Base-by-base conservation (phyloP, 2,888 invertebrate genomes). In the Synergus gifuensis region DNA sequence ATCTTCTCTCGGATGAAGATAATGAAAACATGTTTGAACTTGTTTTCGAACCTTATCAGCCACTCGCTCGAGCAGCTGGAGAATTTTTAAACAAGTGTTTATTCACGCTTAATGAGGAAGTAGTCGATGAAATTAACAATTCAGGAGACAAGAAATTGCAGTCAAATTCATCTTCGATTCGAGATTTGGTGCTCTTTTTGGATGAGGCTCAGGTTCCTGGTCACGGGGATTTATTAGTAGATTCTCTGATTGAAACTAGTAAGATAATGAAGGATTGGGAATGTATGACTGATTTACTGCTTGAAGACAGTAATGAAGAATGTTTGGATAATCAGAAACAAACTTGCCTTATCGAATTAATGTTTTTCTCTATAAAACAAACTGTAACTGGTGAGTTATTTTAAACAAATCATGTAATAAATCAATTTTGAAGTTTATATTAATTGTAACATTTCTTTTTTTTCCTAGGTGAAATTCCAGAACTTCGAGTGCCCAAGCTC, bases 221-320 rank as follows among this genome's bases (percentile, higher is more conserved):
- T 92, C 99, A 99, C 92, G 99, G 98, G 67, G 99, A 99, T 0
- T 99, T 99, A 93, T 94, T 99, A 82, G 99, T 99, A 12, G 99
- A 99, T 93, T 98, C 99, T 2, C 94, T 99, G 80, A 99, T 99
- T 88, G 99, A 99, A 90, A 98, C 98, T 79, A 99, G 99, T 93
- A 96, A 97, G 78, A 99, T 99, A 98, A 98, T 99, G 95, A 99
- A 98, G 93, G 99, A 99, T 93, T 99, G 99, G 99, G 98, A 98
- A 92, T 98, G 99, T 92, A 99, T 99, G 99, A 98, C 98, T 0
- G 99, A 99, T 93, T 93, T 99, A 87, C 93, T 99, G 87, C 93
- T 99, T 49, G 98, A 99, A 93, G 99, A 99, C 91, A 96, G 98
- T 0, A 98, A 98, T 0, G 98, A 99, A 92, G 98, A 99, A 93